phyloP scores from a whole-genome alignment of 2,888 invertebrate genomes.

The Notocelia uddmanniana region DNA sequence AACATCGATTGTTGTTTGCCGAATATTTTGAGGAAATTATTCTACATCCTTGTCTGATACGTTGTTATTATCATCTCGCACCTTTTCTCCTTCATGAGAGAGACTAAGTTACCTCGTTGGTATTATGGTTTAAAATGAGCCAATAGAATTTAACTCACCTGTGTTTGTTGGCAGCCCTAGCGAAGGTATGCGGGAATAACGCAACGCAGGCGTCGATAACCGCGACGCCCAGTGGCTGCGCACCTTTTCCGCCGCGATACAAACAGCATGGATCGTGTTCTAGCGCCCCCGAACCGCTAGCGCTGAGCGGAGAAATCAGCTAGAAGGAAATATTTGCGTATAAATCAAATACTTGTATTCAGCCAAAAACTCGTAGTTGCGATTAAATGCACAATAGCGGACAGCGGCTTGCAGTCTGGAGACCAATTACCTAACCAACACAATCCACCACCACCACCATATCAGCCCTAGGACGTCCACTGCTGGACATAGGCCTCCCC shows the following conservation, averaged over 20 bases:
- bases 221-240: conserved; percentile 96
- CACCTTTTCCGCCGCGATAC: conserved; percentile 87
- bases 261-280: conserved; percentile 98
- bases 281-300: conserved; percentile 97
- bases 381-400: neutral
- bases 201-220: conserved; percentile 98
- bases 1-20: no score
- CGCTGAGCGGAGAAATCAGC: conserved; percentile 96
- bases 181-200: conserved; percentile 97
- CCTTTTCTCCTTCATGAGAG: no score
- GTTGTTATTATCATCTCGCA: no score
- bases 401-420: neutral
- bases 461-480: no score
- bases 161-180: conserved; percentile 97
- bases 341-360: neutral
- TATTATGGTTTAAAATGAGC: no score
- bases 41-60: no score
- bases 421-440: neutral
- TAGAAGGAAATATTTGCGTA: conserved; percentile 65
- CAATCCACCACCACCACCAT: no score
- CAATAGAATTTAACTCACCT: conserved; percentile 72
- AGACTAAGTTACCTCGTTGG: no score
- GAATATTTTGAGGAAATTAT: no score
- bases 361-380: no score
- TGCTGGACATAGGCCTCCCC: no score